phyloP scores from a whole-genome alignment of 1,140 invertebrate genomes.

The Lamellibrachia luymesi region DNA sequence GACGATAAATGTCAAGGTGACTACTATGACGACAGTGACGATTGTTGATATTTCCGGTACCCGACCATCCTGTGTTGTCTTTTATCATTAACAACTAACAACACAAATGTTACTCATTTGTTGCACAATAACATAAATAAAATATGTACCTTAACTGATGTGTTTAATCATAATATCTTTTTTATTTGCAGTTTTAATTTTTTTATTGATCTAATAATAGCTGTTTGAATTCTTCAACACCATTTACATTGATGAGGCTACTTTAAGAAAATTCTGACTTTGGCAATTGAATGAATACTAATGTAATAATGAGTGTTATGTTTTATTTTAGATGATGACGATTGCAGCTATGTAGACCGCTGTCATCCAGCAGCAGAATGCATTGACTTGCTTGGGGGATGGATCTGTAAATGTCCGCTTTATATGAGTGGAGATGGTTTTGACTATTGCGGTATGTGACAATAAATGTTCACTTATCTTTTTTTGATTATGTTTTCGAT shows the following conservation, averaged over 20 bases:
- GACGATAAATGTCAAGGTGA: conserved; percentile 14
- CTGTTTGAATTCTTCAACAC: not conserved
- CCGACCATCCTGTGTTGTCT: not conserved
- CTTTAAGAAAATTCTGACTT: not conserved
- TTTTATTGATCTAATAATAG: not conserved
- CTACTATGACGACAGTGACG: not conserved
- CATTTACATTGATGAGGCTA: not conserved
- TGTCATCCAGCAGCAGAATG: conserved; percentile 6
- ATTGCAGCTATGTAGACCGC: not conserved
- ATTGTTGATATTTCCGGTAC: not conserved
- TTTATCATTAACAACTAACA: not conserved
- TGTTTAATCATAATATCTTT: no score
- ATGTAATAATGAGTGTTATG: not conserved
- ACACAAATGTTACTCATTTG: not conserved
- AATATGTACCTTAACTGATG: no score
- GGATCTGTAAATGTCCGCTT: not conserved
- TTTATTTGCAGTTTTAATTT: not conserved
- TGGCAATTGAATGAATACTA: not conserved
- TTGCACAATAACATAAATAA: no score
- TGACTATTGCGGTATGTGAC: conserved; percentile 6
- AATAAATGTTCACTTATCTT: not conserved
- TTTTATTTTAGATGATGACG: conserved; percentile 12
- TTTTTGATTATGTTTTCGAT: no score
- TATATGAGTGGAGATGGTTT: conserved; percentile 15
- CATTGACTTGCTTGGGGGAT: not conserved